phyloP scores from a whole-genome alignment of 2,888 invertebrate genomes.

The Piscicola geometra region DNA sequence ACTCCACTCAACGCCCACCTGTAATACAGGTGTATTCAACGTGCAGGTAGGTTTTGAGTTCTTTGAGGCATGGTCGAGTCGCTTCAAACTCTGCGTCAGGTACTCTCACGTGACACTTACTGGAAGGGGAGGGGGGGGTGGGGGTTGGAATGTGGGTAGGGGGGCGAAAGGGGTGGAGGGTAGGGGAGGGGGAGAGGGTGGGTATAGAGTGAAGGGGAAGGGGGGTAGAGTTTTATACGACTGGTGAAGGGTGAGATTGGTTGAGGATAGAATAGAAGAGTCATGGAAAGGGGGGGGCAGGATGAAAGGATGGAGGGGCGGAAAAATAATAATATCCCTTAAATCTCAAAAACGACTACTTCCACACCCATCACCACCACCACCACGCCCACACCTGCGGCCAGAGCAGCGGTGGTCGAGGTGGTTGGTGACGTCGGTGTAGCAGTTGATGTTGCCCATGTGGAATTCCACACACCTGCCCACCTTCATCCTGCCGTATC shows the following conservation, averaged over 20 bases:
- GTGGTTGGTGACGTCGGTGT: constrained; percentile 25
- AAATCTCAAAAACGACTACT: too few species aligned
- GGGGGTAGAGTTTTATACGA: too few species aligned
- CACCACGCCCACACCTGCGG: not conserved
- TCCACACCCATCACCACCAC: not conserved
- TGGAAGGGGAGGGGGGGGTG: not conserved
- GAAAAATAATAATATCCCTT: too few species aligned
- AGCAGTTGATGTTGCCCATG: constrained; percentile 33
- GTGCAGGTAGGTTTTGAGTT: constrained; percentile 30
- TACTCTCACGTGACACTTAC: constrained; percentile 21
- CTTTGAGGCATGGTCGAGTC: constrained; percentile 30
- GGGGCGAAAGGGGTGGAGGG: too few species aligned
- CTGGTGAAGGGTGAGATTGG: too few species aligned
- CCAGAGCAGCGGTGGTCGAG: constrained; percentile 28
- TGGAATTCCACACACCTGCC: constrained; percentile 31
- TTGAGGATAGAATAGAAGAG: not conserved
- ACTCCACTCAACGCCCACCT: not conserved
- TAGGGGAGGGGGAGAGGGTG: too few species aligned
- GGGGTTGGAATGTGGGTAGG: not conserved
- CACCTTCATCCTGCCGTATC: constrained; percentile 28
- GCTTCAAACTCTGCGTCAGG: constrained; percentile 29
- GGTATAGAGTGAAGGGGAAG: too few species aligned
- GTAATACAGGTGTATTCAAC: constrained; percentile 17
- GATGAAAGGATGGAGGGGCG: too few species aligned
- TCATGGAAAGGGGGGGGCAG: not conserved